These are phyloP conservation scores for Oncorhynchus kisutch DNA, from an alignment of 2,113 vertebrate genomes.

Conservation along the genomic window DNA sequence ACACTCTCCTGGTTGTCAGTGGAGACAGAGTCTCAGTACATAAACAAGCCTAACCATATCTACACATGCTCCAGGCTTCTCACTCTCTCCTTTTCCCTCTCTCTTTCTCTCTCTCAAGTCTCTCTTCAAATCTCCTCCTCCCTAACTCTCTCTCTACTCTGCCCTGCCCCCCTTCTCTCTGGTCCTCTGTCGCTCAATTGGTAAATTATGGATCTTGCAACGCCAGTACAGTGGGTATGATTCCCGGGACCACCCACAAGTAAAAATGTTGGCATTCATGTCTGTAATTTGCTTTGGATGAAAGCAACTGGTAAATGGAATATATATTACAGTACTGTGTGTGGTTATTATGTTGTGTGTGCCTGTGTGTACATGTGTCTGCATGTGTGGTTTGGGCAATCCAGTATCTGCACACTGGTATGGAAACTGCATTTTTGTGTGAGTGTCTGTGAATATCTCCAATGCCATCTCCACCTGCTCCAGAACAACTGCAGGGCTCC, in stretches of 20 bases:
- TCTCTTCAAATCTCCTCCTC: constrained; percentile 8
- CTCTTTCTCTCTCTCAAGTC: constrained; percentile 2
- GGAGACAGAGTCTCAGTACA: not conserved
- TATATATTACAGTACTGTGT: not conserved
- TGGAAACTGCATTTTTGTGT: not conserved
- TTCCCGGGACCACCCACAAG: too few species aligned
- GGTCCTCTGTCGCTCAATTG: too few species aligned
- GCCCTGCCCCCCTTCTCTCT: not conserved
- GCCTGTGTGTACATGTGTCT: not conserved
- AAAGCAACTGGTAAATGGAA: too few species aligned
- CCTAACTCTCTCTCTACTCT: not conserved
- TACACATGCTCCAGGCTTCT: not conserved
- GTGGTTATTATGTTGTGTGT: not conserved
- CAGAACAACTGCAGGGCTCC: not conserved
- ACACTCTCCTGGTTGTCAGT: not conserved
- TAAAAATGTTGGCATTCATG: too few species aligned
- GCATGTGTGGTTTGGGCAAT: not conserved
- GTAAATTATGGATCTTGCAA: too few species aligned
- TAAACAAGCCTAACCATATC: constrained; percentile 3
- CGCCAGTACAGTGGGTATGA: too few species aligned
- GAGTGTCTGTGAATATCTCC: not conserved
- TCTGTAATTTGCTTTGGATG: too few species aligned
- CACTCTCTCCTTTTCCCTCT: not conserved
- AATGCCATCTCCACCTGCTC: constrained; percentile 5
- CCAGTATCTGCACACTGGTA: too few species aligned